phyloP scores from a whole-genome alignment of 2,888 invertebrate genomes.

The Cryptocephalus primarius region DNA sequence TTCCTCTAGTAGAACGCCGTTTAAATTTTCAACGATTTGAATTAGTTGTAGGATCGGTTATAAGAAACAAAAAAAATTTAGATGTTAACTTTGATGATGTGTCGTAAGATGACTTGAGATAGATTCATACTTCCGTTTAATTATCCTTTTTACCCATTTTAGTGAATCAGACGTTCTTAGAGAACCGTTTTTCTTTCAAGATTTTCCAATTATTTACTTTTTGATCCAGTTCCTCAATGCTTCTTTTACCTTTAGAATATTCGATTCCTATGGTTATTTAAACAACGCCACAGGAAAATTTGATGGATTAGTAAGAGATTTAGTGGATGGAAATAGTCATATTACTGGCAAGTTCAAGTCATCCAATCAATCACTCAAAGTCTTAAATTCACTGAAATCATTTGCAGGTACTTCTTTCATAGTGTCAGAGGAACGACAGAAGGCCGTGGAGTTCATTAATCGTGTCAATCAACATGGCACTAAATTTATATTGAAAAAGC shows the following conservation, averaged over 20 bases:
- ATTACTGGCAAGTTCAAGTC: slow-evolving; percentile 8
- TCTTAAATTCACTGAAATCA: too few relatives aligned
- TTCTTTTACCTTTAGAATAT: slow-evolving; percentile 3
- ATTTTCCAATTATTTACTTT: not conserved
- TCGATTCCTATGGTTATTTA: slow-evolving; percentile 17
- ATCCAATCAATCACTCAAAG: too few relatives aligned
- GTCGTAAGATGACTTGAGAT: too few relatives aligned
- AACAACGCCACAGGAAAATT: slow-evolving; percentile 16
- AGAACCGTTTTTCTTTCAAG: not conserved
- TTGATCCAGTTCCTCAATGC: not conserved
- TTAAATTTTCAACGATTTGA: too few relatives aligned
- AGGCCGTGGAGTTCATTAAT: slow-evolving; percentile 16
- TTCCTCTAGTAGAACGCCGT: too few relatives aligned
- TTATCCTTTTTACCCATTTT: too few relatives aligned
- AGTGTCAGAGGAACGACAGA: slow-evolving; percentile 13
- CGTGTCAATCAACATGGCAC: slow-evolving; percentile 15
- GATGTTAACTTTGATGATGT: too few relatives aligned
- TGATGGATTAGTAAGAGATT: slow-evolving; percentile 15
- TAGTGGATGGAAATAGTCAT: slow-evolving; percentile 12
- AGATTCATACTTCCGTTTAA: too few relatives aligned
- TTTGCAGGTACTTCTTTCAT: too few relatives aligned
- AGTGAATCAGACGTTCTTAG: too few relatives aligned
- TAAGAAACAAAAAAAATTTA: too few relatives aligned
- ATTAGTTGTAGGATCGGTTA: too few relatives aligned
- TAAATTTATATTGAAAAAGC: slow-evolving; percentile 37